phyloP scores from a whole-genome alignment of 2,888 invertebrate genomes.

The Pharmacophagus antenor region DNA sequence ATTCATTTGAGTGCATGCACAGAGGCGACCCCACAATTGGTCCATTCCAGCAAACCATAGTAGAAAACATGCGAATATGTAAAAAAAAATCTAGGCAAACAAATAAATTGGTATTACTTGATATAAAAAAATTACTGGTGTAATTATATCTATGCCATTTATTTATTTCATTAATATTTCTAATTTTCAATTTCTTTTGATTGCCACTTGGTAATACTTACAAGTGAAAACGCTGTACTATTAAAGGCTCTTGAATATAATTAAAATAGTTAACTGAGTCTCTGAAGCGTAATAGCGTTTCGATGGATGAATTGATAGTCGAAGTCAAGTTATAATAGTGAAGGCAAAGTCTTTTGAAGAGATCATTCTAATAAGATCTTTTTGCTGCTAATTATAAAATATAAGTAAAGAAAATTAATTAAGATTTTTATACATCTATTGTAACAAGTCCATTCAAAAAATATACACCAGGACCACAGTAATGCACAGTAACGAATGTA shows the following conservation, averaged over 20 bases:
- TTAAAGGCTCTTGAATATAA: constrained; percentile 22
- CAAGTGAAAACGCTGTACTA: constrained; percentile 13
- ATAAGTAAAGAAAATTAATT: not conserved
- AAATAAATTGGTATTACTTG: not conserved
- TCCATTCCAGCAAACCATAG: too few relatives aligned
- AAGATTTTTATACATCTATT: not conserved
- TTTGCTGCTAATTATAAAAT: not conserved
- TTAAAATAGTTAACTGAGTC: constrained; percentile 26
- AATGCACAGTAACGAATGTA: too few relatives aligned
- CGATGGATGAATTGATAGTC: constrained; percentile 22
- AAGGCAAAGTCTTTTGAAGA: constrained; percentile 12
- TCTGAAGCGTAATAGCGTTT: constrained; percentile 15
- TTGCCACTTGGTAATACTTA: not conserved
- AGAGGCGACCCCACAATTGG: too few relatives aligned
- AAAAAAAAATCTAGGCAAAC: not conserved
- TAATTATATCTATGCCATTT: not conserved
- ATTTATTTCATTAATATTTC: not conserved
- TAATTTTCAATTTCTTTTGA: not conserved
- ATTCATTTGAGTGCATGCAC: too few relatives aligned
- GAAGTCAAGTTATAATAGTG: constrained; percentile 12
- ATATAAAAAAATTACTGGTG: too few relatives aligned
- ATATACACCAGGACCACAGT: too few relatives aligned
- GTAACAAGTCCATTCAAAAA: too few relatives aligned
- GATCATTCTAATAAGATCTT: constrained; percentile 10
- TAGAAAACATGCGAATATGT: not conserved